phyloP scores from a whole-genome alignment of 2,888 invertebrate species.

The Teleiodes luculella region DNA sequence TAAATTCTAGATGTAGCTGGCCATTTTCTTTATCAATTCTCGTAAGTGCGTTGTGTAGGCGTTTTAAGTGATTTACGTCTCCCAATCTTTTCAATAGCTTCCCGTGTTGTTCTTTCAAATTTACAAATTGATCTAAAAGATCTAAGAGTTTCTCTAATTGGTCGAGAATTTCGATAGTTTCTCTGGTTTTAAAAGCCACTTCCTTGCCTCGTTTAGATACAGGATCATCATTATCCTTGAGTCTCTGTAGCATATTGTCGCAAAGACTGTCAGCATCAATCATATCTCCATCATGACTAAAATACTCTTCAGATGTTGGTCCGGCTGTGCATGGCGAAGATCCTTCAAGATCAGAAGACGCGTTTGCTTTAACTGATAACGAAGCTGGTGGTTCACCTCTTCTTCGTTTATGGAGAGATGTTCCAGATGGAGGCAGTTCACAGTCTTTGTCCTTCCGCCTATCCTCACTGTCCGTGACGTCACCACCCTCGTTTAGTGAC shows the following conservation, averaged over 20 bases:
- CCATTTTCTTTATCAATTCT: constrained; percentile 67
- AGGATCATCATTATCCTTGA: constrained; percentile 62
- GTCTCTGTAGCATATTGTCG: constrained; percentile 60
- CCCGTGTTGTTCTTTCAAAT: constrained; percentile 84
- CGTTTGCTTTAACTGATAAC: constrained; percentile 58
- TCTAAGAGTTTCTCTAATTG: constrained; percentile 88
- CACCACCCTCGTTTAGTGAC: constrained; percentile 57
- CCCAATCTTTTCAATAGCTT: constrained; percentile 82
- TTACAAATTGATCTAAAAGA: constrained; percentile 86
- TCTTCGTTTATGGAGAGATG: constrained; percentile 66
- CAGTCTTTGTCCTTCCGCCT: constrained; percentile 43
- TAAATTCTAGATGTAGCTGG: constrained; percentile 51
- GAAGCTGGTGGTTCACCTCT: constrained; percentile 66
- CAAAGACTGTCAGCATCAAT: constrained; percentile 59
- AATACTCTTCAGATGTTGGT: constrained; percentile 54
- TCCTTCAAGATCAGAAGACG: constrained; percentile 64
- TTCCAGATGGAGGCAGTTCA: constrained; percentile 63
- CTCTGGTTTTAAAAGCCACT: constrained; percentile 76
- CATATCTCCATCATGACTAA: constrained; percentile 47
- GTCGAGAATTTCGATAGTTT: constrained; percentile 83
- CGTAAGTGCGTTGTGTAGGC: constrained; percentile 79
- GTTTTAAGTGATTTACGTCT: constrained; percentile 85
- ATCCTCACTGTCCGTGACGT: constrained; percentile 43
- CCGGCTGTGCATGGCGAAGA: constrained; percentile 68
- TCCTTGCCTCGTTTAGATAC: constrained; percentile 75